Base-by-base conservation (phyloP, 2,888 invertebrate species). In the Laspeyria flexula region DNA sequence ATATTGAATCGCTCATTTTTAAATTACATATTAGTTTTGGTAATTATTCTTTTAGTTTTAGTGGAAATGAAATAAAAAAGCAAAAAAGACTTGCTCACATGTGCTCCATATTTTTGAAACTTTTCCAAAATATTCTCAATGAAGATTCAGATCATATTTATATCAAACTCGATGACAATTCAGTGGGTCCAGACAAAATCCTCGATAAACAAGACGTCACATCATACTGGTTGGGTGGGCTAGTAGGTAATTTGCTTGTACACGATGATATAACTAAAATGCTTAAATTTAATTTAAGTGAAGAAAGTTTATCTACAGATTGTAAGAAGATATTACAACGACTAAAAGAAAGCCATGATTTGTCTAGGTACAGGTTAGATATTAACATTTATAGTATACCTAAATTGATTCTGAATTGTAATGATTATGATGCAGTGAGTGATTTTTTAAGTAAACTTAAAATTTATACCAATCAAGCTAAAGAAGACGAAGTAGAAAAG, bases 391-490 rank as follows among this genome's bases (percentile, higher is more conserved):
- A 43, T 44, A 13, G 27, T 0, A 66, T 67, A 21, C 64, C 66
- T 0, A 55, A 48, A 34, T 40, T 66, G 12, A 39, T 42, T 13
- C 37, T 66, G 15, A 30, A 49, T 43, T 39, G 51, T 21, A 34
- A 45, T 0, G 66, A 66, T 11, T 37, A 23, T 30, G 41, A 31
- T 1, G 34, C 61, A 11, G 46, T 62, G 6, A 21, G 15, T 3
- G 35, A 42, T 0, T 63, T 62, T 43, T 42, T 65, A 4, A 9
- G 1, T 5, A 51, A 57, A 11, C 50, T 71, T 10, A 35, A 34
- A 11, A 62, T 72, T 52, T 66, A 59, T 34, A 68, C 71, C 3
- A 68, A 70, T 55, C 71, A 72, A 55, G 62, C 60, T 1, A 60
- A 53, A 18, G 70, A 72, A 43, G 64, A 64, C 13, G 51, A 56